These are phyloP conservation scores for Aphelocoma coerulescens DNA, from an alignment of 2,113 vertebrate species.

Conservation along the genomic window DNA sequence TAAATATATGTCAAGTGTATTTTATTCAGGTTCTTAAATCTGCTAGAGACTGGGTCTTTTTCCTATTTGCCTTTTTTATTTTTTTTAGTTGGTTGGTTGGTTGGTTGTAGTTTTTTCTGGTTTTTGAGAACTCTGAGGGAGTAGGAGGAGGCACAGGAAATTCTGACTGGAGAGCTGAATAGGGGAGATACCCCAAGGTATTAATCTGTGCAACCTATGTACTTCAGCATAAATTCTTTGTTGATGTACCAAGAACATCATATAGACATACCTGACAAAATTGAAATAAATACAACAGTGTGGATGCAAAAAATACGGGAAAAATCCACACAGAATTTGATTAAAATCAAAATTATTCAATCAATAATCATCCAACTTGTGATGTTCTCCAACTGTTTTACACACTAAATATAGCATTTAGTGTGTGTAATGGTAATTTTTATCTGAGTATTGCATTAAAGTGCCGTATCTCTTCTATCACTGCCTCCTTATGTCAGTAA, in stretches of 20 bases:
- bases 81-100: neutral
- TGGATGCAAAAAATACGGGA: neutral
- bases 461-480: neutral
- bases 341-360: neutral
- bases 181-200: neutral
- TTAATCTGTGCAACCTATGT: neutral
- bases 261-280: neutral
- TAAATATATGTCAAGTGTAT: neutral
- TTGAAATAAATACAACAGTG: neutral
- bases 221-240: neutral
- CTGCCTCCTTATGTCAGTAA: neutral
- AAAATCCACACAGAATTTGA: neutral
- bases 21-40: neutral
- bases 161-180: neutral
- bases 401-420: neutral
- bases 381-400: neutral
- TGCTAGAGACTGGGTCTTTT: neutral
- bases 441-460: neutral
- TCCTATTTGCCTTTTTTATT: neutral
- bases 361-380: neutral
- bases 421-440: neutral
- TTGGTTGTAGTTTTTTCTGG: neutral
- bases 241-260: neutral
- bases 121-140: neutral
- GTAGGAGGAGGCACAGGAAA: neutral